These are phyloP conservation scores for Drosophila leontia DNA, from an alignment of 1,140 invertebrate genomes.

Conservation along the genomic window DNA sequence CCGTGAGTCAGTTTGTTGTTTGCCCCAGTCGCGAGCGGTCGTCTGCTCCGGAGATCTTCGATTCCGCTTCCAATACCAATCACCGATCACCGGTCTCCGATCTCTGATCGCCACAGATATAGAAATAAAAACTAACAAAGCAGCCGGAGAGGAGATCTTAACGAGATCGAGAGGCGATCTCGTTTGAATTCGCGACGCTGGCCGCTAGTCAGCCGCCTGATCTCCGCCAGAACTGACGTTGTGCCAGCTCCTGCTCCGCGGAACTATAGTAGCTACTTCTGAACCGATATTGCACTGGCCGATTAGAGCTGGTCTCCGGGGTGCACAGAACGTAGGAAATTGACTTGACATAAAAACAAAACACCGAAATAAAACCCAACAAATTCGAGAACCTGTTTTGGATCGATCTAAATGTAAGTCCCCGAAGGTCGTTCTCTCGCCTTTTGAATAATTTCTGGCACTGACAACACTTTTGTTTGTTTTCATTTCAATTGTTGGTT, in stretches of 20 bases:
- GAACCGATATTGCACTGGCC: slow-evolving; percentile 20
- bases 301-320: slow-evolving; percentile 63
- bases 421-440: slow-evolving; percentile 59
- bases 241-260: slow-evolving; percentile 14
- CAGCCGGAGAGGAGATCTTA: slow-evolving; percentile 21
- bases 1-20: slow-evolving; percentile 72
- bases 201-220: slow-evolving; percentile 51
- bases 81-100: slow-evolving; percentile 10
- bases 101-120: slow-evolving; percentile 25
- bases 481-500: slow-evolving; percentile 22
- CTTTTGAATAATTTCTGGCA: slow-evolving; percentile 43
- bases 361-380: slow-evolving; percentile 15
- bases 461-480: slow-evolving; percentile 33
- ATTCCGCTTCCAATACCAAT: slow-evolving; percentile 18
- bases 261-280: slow-evolving; percentile 1
- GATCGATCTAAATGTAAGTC: slow-evolving; percentile 58
- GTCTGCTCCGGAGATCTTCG: slow-evolving; percentile 39
- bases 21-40: slow-evolving; percentile 62
- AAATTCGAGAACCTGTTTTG: slow-evolving; percentile 65
- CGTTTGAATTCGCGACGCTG: slow-evolving; percentile 42
- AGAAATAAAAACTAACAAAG: slow-evolving; percentile 23
- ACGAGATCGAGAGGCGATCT: slow-evolving; percentile 39
- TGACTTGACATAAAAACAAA: slow-evolving; percentile 4
- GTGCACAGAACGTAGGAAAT: slow-evolving; percentile 50
- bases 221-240: slow-evolving; percentile 45